Evolutionary conservation across 1,140 invertebrate species (phyloP).

Genomic region (Phthorimaea operculella): DNA sequence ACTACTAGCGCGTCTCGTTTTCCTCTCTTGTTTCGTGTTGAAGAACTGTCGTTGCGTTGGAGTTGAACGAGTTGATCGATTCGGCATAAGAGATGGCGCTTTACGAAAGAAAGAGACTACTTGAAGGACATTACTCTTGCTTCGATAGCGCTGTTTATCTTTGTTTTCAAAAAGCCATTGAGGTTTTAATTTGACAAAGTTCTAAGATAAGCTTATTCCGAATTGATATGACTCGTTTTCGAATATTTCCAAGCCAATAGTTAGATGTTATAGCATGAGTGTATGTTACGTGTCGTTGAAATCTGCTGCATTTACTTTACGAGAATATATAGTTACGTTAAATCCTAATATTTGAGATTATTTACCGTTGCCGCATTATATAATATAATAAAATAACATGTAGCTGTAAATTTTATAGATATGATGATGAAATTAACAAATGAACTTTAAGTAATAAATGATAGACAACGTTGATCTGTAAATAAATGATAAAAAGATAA

Average conservation of each 20-base stretch:
- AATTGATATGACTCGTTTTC: too few species aligned
- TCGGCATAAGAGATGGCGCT: too few species aligned
- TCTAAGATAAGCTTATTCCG: too few species aligned
- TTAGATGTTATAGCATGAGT: not conserved
- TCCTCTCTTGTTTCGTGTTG: constrained; percentile 4
- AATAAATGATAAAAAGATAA: constrained; percentile 37
- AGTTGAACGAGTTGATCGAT: not conserved
- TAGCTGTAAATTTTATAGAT: constrained; percentile 55
- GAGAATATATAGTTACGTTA: not conserved
- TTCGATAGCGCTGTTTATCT: too few species aligned
- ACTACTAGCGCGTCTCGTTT: constrained; percentile 8
- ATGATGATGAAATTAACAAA: constrained; percentile 20
- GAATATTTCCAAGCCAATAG: not conserved
- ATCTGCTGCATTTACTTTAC: too few species aligned
- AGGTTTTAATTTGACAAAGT: too few species aligned
- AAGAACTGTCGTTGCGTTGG: not conserved
- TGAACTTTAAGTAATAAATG: constrained; percentile 30
- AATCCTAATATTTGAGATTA: constrained; percentile 29
- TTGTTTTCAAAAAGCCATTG: too few species aligned
- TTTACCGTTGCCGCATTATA: constrained; percentile 29
- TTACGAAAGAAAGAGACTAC: too few species aligned
- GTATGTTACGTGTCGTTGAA: constrained; percentile 1
- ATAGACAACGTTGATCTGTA: constrained; percentile 46
- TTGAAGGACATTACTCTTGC: too few species aligned
- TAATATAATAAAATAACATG: constrained; percentile 18